A percentile compares a stretch with the other conserved stretches of the same genome.
These are phyloP conservation scores for Mechanitis messenoides DNA, from an alignment of 2,888 invertebrate genomes.

Conservation along the genomic window DNA sequence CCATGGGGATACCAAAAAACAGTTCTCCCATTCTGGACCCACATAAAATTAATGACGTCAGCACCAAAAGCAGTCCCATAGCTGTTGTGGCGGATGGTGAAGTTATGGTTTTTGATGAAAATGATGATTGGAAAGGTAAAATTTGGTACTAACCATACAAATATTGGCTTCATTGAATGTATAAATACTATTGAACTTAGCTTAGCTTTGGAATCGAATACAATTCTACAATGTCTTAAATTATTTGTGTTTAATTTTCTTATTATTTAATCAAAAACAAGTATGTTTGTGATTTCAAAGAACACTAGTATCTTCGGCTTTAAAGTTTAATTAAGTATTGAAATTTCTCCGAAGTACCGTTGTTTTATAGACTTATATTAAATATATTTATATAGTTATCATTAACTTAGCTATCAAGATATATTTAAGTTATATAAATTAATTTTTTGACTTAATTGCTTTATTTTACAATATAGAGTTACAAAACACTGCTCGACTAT, in stretches of 20 bases:
- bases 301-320: no score
- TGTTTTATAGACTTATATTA: no score
- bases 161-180: conserved; percentile 13
- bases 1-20: conserved; percentile 68
- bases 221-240: no score
- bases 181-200: not conserved
- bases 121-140: conserved; percentile 86
- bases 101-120: conserved; percentile 91
- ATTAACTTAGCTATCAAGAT: no score
- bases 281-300: no score
- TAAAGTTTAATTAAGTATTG: no score
- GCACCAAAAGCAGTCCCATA: conserved; percentile 73
- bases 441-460: conserved; percentile 21
- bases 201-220: no score
- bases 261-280: not conserved
- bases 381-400: no score
- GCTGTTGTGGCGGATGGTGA: conserved; percentile 84
- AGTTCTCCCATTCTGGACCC: conserved; percentile 70
- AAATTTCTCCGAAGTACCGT: no score
- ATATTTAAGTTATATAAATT: not conserved
- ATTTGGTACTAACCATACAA: conserved; percentile 19
- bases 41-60: conserved; percentile 63
- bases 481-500: conserved; percentile 13
- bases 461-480: conserved; percentile 17
- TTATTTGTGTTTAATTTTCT: not conserved